Conservation (phyloP, 1,140 invertebrate genomes). For the Sogatella furcifera region DNA sequence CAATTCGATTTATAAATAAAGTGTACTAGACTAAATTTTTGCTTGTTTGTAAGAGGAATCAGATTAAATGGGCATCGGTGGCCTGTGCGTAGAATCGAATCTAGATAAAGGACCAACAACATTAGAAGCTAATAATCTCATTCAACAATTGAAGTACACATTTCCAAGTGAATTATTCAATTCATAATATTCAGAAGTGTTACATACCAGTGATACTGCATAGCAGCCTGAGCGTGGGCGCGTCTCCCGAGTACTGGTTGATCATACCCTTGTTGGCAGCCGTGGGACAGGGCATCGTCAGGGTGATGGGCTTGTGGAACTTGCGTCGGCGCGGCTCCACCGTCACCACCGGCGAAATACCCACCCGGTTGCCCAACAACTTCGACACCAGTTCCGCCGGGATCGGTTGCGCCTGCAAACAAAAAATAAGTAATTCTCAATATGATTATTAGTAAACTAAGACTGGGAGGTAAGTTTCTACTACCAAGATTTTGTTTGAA, state of each 20-base stretch:
- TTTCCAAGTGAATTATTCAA: too few species aligned
- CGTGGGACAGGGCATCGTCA: conserved; percentile 89
- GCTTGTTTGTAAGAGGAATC: too few species aligned
- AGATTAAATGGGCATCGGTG: too few species aligned
- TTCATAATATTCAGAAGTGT: conserved; percentile 6
- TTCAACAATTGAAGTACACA: too few species aligned
- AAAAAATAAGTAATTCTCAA: neutral
- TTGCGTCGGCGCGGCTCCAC: conserved; percentile 89
- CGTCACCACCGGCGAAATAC: conserved; percentile 91
- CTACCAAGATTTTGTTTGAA: too few species aligned
- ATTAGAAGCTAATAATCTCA: too few species aligned
- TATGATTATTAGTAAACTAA: too few species aligned
- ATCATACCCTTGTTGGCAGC: conserved; percentile 79
- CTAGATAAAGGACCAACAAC: too few species aligned
- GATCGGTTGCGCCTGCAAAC: conserved; percentile 76
- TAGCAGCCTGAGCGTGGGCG: conserved; percentile 72
- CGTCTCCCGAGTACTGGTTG: conserved; percentile 72
- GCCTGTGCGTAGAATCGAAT: too few species aligned
- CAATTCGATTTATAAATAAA: too few species aligned
- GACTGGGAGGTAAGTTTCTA: too few species aligned
- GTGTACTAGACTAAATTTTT: too few species aligned
- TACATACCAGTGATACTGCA: conserved; percentile 93
- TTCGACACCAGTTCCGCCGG: conserved; percentile 70
- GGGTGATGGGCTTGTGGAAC: conserved; percentile 93
- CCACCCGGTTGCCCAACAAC: conserved; percentile 80